phyloP scores from a whole-genome alignment of 2,888 invertebrate genomes.

The Pharmacophagus antenor region DNA sequence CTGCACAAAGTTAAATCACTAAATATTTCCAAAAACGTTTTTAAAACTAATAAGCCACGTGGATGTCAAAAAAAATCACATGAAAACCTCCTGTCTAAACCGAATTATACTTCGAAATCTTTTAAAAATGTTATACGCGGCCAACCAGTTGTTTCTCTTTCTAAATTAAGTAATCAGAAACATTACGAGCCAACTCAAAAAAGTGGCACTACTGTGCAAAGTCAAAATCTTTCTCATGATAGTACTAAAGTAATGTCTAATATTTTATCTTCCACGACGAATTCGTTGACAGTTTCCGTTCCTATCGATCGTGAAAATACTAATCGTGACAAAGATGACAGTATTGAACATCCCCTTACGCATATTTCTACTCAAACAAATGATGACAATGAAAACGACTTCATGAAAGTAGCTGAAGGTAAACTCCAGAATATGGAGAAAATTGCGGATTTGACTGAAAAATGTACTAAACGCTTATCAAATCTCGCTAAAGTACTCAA shows the following conservation, averaged over 20 bases:
- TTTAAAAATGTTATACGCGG: conserved; percentile 35
- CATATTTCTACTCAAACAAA: conserved; percentile 64
- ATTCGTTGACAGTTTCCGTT: conserved; percentile 35
- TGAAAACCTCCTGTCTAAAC: background rate
- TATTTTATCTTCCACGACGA: conserved; percentile 33
- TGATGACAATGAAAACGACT: conserved; percentile 55
- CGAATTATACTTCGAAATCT: conserved; percentile 41
- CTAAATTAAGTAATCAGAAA: conserved; percentile 14
- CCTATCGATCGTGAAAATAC: conserved; percentile 46
- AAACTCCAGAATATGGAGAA: conserved; percentile 76
- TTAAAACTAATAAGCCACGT: conserved; percentile 20
- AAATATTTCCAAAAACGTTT: conserved; percentile 61
- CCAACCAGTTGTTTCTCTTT: background rate
- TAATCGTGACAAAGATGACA: conserved; percentile 19
- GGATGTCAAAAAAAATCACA: conserved; percentile 3
- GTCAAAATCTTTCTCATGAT: background rate
- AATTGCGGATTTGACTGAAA: conserved; percentile 72
- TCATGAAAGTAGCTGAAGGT: conserved; percentile 64
- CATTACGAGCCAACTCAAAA: background rate
- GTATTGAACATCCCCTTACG: conserved; percentile 39
- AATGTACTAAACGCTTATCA: conserved; percentile 71
- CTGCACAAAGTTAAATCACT: conserved; percentile 70
- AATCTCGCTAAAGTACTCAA: conserved; percentile 72
- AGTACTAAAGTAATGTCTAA: background rate
- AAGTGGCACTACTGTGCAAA: background rate